Evolutionary conservation across 2,797 vertebrate species (phyloP).

Genomic region (Lagodon rhomboides): DNA sequence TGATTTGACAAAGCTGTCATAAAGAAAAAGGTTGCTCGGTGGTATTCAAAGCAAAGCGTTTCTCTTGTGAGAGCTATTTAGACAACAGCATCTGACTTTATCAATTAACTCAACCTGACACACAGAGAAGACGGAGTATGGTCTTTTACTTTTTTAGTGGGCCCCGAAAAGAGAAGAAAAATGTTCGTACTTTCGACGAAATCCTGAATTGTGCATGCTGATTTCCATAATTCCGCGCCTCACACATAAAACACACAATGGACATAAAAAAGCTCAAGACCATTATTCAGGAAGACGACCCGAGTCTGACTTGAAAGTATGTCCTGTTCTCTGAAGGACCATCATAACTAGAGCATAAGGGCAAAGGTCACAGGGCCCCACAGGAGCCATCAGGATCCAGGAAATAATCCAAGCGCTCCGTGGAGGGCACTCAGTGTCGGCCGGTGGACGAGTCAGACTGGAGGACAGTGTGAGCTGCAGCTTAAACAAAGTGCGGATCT

Average conservation of each 20-base stretch:
- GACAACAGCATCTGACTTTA: conserved; percentile 36
- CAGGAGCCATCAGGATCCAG: conserved; percentile 62
- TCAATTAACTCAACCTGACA: conserved; percentile 26
- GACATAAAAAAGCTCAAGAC: conserved; percentile 28
- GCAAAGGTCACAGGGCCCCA: conserved; percentile 74
- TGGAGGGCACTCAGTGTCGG: conserved; percentile 58
- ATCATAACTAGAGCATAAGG: conserved; percentile 66
- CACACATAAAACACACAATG: conserved; percentile 35
- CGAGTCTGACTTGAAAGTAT: conserved; percentile 54
- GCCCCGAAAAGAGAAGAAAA: background rate
- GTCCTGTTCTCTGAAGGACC: conserved; percentile 65
- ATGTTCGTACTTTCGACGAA: conserved; percentile 3
- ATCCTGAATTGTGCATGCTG: background rate
- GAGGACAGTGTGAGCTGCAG: conserved; percentile 41
- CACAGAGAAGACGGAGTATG: background rate
- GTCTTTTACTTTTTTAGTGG: conserved; percentile 8
- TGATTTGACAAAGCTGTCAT: conserved; percentile 47
- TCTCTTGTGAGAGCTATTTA: conserved; percentile 24
- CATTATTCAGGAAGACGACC: conserved; percentile 56
- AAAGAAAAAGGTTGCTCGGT: conserved; percentile 14
- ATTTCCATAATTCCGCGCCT: conserved; percentile 28
- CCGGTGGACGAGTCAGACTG: conserved; percentile 49
- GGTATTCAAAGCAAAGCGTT: conserved; percentile 33
- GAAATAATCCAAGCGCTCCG: conserved; percentile 70
- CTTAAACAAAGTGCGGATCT: conserved; percentile 45